These are phyloP conservation scores for Poecilia latipinna DNA, from an alignment of 2,113 vertebrate genomes.

Conservation along the genomic window DNA sequence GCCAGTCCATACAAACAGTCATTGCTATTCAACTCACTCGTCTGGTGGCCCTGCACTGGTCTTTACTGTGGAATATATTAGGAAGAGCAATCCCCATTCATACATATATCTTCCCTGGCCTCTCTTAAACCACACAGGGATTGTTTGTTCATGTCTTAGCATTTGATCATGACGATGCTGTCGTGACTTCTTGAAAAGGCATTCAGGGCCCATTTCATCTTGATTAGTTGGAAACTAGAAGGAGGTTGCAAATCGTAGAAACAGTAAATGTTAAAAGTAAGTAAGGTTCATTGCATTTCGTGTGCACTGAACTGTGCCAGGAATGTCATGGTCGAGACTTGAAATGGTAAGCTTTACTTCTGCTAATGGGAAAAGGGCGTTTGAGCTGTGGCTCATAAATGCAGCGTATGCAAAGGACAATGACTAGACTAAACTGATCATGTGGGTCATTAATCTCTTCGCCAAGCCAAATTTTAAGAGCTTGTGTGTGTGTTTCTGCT, in stretches of 20 bases:
- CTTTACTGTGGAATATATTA: constrained; percentile 68
- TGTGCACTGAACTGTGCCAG: constrained; percentile 48
- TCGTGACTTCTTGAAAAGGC: constrained; percentile 23
- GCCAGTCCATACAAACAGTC: constrained; percentile 53
- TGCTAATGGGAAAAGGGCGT: constrained; percentile 49
- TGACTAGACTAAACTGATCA: constrained; percentile 60
- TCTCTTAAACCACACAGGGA: constrained; percentile 44
- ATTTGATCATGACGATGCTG: constrained; percentile 35
- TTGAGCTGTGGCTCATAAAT: constrained; percentile 30
- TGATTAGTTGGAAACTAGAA: constrained; percentile 41
- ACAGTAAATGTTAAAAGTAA: constrained; percentile 61
- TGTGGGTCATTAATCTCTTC: constrained; percentile 61
- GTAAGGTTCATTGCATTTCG: constrained; percentile 47
- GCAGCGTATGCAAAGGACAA: constrained; percentile 39
- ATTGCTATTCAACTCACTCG: constrained; percentile 74
- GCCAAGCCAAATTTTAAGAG: constrained; percentile 9
- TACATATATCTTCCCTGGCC: constrained; percentile 64
- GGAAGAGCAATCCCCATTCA: constrained; percentile 49
- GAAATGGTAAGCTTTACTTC: constrained; percentile 55
- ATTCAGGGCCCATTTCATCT: constrained; percentile 38
- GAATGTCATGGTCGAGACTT: constrained; percentile 42
- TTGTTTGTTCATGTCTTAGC: constrained; percentile 49
- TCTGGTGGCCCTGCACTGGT: constrained; percentile 35
- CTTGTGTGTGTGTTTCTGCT: constrained; percentile 17
- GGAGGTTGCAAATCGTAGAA: constrained; percentile 33